Evolutionary conservation across 2,113 vertebrate species (phyloP), one percentile per base, ranked within the genome.

Genomic region (Callipepla squamata): DNA sequence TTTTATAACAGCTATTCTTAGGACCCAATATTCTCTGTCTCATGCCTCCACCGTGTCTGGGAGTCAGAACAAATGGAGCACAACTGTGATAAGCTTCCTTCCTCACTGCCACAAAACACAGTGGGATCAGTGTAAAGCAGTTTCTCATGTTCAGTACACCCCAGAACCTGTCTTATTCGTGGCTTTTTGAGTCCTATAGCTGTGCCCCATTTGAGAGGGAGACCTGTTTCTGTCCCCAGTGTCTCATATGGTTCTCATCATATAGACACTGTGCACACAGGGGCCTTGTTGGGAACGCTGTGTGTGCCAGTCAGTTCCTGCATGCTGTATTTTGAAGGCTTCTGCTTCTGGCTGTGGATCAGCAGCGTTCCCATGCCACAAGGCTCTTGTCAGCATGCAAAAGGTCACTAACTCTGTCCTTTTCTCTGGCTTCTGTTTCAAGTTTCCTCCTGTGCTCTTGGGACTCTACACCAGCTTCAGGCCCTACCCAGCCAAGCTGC

Each of bases 261-360:
- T 13, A 11, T 13, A 20, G 25, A 26, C 47, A 3, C 20, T 3
- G 1, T 9, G 38, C 9, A 9, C 21, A 4, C 6, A 14, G 57
- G 63, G 63, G 57, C 36, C 44, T 65, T 42, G 48, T 7, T 68
- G 36, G 40, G 45, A 79, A 45, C 20, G 28, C 17, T 13, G 12
- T 1, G 0, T 13, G 9, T 57, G 30, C 25, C n/a, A 25, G 15
- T 58, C 45, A 20, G 47, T 75, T 58, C 57, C 67, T 75, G 73
- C 50, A 20, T 18, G 18, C 66, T 48, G 15, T 80, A 23, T 73
- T 86, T 77, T 50, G 72, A 67, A 78, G 66, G 22, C 9, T 74
- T 66, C 25, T 28, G 38, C 76, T 7, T 15, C 55, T 4, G 5
- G 30, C 62, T 84, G 44, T 42, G 50, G 50, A 38, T 65, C 44